phyloP scores from a whole-genome alignment of 2,113 vertebrate species.

The Oreocharis arfaki region DNA sequence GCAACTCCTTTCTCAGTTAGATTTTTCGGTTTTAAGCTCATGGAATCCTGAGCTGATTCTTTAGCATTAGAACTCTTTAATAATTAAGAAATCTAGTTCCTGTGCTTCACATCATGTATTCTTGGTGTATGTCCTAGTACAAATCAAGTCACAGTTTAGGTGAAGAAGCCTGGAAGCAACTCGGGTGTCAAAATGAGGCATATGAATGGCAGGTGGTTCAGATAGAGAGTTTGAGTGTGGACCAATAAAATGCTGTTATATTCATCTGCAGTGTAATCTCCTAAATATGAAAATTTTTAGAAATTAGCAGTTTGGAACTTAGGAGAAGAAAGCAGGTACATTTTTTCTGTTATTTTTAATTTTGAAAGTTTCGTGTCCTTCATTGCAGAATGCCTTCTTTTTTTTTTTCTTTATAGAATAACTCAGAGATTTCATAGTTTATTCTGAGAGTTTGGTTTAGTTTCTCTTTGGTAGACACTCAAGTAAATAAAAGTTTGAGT shows the following conservation, averaged over 20 bases:
- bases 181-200: background rate
- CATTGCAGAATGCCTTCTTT: background rate
- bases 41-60: background rate
- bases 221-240: background rate
- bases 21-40: background rate
- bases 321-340: background rate
- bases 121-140: background rate
- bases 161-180: background rate
- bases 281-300: background rate
- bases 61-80: background rate
- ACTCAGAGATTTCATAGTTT: background rate
- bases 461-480: background rate
- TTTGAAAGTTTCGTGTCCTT: background rate
- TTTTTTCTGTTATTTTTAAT: background rate
- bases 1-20: background rate
- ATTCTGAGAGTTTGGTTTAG: background rate
- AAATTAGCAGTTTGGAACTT: background rate
- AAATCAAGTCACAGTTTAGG: background rate
- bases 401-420: background rate
- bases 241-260: background rate
- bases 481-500: background rate
- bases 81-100: background rate
- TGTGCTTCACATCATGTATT: background rate
- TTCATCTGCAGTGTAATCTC: background rate
- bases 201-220: background rate